Percentiles rank a stretch among this genome's conserved stretches.
phyloP scores from a whole-genome alignment of 2,113 vertebrate species.

The Prolemur simus region DNA sequence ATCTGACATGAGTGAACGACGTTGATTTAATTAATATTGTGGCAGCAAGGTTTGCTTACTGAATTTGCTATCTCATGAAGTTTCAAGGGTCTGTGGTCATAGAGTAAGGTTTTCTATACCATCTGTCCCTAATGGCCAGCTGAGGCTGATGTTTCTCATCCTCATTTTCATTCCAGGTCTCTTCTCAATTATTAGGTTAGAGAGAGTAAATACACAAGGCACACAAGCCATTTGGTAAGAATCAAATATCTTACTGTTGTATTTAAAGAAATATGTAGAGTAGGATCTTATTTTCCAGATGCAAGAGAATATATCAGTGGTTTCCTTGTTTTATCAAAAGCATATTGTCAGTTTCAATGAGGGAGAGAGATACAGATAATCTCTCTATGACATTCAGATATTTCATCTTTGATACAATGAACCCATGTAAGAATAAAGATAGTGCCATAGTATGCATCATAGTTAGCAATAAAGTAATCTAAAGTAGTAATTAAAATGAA shows the following conservation, averaged over 20 bases:
- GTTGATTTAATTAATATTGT: constrained; percentile 27
- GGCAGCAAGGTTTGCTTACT: neutral
- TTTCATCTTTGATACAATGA: neutral
- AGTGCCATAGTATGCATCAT: neutral
- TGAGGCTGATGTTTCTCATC: neutral
- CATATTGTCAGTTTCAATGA: neutral
- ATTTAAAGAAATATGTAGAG: neutral
- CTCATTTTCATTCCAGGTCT: neutral
- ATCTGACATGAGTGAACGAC: neutral
- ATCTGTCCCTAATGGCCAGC: neutral
- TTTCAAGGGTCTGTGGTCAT: neutral
- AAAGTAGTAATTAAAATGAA: neutral
- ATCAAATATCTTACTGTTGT: neutral
- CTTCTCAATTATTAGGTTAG: neutral
- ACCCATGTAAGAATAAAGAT: neutral
- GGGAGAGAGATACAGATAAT: neutral
- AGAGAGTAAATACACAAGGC: neutral
- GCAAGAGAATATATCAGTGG: neutral
- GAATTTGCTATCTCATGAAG: neutral
- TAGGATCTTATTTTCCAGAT: neutral
- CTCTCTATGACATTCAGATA: neutral
- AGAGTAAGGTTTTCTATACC: neutral
- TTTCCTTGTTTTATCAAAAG: neutral
- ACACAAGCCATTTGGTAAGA: neutral
- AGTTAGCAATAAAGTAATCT: neutral